Evolutionary conservation across 64 coral and sea anemone species (phyloP).

Genomic region (Porites australiensis): DNA sequence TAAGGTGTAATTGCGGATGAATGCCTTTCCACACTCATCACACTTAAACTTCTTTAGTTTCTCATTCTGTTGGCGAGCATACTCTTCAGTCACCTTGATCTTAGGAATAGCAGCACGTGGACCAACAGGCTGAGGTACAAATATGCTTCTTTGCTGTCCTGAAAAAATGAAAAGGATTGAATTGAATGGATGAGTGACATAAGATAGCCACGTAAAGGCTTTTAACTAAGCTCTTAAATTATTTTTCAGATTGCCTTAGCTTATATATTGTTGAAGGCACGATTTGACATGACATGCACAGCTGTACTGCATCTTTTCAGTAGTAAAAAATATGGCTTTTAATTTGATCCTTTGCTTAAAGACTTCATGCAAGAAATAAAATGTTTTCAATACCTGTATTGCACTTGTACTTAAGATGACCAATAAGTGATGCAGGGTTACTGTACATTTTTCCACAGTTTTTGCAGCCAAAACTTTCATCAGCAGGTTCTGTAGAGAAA

Average conservation of each 20-base stretch:
- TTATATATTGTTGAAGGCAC: too few species aligned
- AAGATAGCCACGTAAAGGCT: not conserved
- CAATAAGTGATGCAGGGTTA: slow-evolving; percentile 88
- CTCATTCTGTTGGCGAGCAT: slow-evolving; percentile 91
- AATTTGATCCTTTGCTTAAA: too few species aligned
- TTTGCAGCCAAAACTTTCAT: slow-evolving; percentile 86
- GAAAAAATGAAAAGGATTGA: not conserved
- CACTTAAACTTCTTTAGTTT: slow-evolving; percentile 99
- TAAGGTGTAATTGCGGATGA: slow-evolving; percentile 91
- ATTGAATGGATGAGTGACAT: too few species aligned
- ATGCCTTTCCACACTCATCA: slow-evolving; percentile 88
- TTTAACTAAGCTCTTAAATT: too few species aligned
- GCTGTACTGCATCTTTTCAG: too few species aligned
- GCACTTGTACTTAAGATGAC: slow-evolving; percentile 99
- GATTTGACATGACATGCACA: too few species aligned
- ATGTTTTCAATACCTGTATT: slow-evolving; percentile 56
- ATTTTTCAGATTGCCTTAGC: too few species aligned
- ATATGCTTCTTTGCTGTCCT: slow-evolving; percentile 94
- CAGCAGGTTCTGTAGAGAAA: slow-evolving; percentile 22
- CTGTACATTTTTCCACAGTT: slow-evolving; percentile 99
- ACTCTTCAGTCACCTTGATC: slow-evolving; percentile 94
- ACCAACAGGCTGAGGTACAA: slow-evolving; percentile 80
- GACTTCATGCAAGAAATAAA: not conserved
- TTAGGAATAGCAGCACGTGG: slow-evolving; percentile 76
- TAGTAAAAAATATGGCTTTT: too few species aligned